Evolutionary conservation across 2,113 vertebrate species (phyloP), one percentile per base, ranked within the genome.

Genomic region (Trinectes maculatus): DNA sequence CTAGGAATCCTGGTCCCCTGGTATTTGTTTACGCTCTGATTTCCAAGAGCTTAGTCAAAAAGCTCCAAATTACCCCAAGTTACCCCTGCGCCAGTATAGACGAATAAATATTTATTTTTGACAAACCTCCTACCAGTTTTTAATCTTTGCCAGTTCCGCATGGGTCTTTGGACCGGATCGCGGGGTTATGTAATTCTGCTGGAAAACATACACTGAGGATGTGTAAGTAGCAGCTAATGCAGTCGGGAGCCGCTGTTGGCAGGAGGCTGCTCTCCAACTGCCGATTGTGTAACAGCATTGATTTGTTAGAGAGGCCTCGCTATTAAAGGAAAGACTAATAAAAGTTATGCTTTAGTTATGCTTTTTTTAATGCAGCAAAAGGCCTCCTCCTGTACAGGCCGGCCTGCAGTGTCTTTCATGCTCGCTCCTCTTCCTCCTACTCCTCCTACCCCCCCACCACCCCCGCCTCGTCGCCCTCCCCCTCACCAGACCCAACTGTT

Each of bases 281-380:
- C 77, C 70, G 85, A 76, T 89, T 91, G 88, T 87, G 18, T 91
- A 89, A 90, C 83, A 44, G 43, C 77, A 86, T 89, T 76, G 88
- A 88, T 89, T 85, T 80, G 68, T 86, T 48, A 44, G 81, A 74
- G 43, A 80, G 55, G 49, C 52, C 46, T 69, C 3, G 76, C 82
- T 86, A 73, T 84, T 77, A 79, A 79, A 78, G 75, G 75, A 85
- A 74, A 78, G 47, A 37, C 53, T 78, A 78, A 78, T 62, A 79
- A 80, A 85, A 74, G 77, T 74, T 78, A 6, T 65, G 48, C 70
- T 76, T 42, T 56, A 18, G 6, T n/a, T n/a, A n/a, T n/a, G n/a
- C n/a, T n/a, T n/a, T n/a, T n/a, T n/a, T n/a, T n/a, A n/a, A n/a
- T n/a, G n/a, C n/a, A n/a, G n/a, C n/a, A n/a, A 72, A 48, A 67